Percentiles rank a stretch among this genome's conserved stretches.
phyloP scores from a whole-genome alignment of 2,113 vertebrate species.

The Poeciliopsis turrubarensis region DNA sequence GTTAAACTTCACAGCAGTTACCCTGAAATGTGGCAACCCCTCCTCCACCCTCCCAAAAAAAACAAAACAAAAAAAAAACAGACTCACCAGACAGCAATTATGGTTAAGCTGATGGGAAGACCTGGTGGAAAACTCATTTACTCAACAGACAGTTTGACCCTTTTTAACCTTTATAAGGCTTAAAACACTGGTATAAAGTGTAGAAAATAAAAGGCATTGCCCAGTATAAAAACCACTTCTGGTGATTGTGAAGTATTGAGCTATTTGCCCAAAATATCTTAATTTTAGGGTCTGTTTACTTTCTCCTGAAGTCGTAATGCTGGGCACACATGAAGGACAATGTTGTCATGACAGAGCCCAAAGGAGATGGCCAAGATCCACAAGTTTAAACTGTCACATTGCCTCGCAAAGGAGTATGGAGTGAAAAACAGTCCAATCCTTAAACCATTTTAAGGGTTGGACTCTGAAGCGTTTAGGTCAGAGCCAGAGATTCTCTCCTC shows the following conservation, averaged over 20 bases:
- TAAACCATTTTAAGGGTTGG: too few relatives aligned
- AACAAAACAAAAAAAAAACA: neutral
- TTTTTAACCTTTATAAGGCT: constrained; percentile 3
- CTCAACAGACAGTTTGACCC: constrained; percentile 8
- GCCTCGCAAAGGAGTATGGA: too few relatives aligned
- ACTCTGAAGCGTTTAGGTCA: too few relatives aligned
- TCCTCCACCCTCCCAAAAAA: too few relatives aligned
- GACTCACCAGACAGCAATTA: constrained; percentile 24
- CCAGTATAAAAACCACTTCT: too few relatives aligned
- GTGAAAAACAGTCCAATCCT: too few relatives aligned
- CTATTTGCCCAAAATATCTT: constrained; percentile 4
- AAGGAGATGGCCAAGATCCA: constrained; percentile 8
- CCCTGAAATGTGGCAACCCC: constrained; percentile 7
- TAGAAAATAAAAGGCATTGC: too few relatives aligned
- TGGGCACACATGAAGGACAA: neutral
- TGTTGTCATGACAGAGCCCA: constrained; percentile 27
- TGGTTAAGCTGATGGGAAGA: constrained; percentile 28
- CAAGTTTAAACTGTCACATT: constrained; percentile 7
- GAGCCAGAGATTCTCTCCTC: too few relatives aligned
- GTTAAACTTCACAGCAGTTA: constrained; percentile 33
- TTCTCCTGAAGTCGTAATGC: constrained; percentile 40
- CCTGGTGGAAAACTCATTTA: constrained; percentile 2
- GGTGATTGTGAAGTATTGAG: too few relatives aligned
- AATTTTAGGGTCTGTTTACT: constrained; percentile 26
- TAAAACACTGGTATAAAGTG: neutral